phyloP scores from a whole-genome alignment of 37 sponge, comb jelly and placozoan species.

The Oopsacas minuta region DNA sequence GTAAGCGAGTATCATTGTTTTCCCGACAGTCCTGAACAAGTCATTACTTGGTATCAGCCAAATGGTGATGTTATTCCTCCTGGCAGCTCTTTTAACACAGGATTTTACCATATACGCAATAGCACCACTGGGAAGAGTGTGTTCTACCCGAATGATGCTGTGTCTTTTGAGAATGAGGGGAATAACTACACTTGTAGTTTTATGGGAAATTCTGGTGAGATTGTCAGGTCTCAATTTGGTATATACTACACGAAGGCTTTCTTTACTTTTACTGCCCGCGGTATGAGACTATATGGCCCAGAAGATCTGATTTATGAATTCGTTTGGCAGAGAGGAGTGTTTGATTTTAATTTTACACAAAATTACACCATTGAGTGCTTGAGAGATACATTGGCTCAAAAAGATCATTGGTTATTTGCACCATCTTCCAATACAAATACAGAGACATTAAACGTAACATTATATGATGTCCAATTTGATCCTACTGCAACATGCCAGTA shows the following conservation, averaged over 20 bases:
- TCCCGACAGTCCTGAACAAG: conserved; percentile 10
- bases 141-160: not conserved
- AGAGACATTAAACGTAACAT: not conserved
- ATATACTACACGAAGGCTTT: not conserved
- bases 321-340: not conserved
- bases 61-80: not conserved
- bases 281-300: not conserved
- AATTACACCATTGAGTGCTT: not conserved
- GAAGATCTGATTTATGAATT: not conserved
- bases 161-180: not conserved
- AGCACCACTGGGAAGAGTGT: not conserved
- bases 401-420: not conserved
- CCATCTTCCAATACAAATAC: not conserved
- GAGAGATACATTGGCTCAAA: not conserved
- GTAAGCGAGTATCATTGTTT: not conserved
- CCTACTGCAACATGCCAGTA: not conserved
- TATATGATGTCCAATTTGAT: not conserved
- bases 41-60: not conserved
- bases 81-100: not conserved
- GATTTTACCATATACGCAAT: not conserved
- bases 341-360: not conserved
- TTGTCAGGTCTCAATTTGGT: not conserved
- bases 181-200: conserved; percentile 16
- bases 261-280: not conserved
- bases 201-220: not conserved